Base-by-base conservation (phyloP, 2,113 vertebrate species). In the Pipa parva region DNA sequence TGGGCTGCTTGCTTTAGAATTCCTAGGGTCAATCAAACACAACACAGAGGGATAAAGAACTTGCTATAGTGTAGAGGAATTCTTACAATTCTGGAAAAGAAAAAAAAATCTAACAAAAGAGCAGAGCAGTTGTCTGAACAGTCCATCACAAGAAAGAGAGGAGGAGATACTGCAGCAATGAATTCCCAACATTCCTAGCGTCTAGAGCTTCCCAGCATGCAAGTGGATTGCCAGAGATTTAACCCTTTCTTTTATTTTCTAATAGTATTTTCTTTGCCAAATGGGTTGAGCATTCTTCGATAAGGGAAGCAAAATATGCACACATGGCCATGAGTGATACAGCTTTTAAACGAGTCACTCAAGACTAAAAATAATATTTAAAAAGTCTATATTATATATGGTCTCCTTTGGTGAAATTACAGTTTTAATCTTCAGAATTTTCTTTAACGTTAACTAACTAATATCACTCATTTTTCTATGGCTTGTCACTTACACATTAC, bases 181-280 rank as follows among this genome's bases (percentile, higher is more conserved):
- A 39, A 70, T 10, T 61, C 66, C 66, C 66, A 29, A 52, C 58
- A 61, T 54, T 61, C 66, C 58, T 15, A 5, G 66, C 25, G 49
- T 58, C 48, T 42, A 5, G n/a, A 61, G 18, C 25, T 70, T 42
- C 66, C 66, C 66, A 70, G 66, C 66, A 70, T 70, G 66, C 66
- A 60, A 22, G 27, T 54, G 48, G 33, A 18, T 54, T 20, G 25
- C 15, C 48, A 54, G 5, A 45, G 25, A 10, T 18, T 70, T 70
- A 61, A 70, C 66, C 66, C 58, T 29, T 70, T 5, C 46, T 24
- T 22, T 15, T 11, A 17, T 5, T 15, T 42, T 42, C n/a, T n/a
- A n/a, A n/a, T n/a, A 42, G 39, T n/a, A 13, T 39, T 1, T 10
- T 10, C 37, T 39, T 17, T n/a, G 1, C 17, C 15, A 42, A 42